Evolutionary conservation across 2,888 invertebrate genomes (phyloP).

Genomic region (Margaritifera margaritifera): DNA sequence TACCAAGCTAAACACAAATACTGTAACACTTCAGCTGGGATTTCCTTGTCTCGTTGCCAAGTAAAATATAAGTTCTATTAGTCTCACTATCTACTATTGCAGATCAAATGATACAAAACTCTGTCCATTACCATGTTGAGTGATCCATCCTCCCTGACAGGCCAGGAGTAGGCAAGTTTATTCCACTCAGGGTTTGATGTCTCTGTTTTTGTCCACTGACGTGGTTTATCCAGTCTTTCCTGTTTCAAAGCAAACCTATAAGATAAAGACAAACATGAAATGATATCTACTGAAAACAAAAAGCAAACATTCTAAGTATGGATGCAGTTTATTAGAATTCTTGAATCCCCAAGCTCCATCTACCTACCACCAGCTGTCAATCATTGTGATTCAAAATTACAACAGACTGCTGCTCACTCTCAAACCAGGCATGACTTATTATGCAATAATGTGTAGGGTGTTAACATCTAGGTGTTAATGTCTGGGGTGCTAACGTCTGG

Average conservation of each 20-base stretch:
- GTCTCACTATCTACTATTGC: neutral
- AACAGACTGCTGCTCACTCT: no score
- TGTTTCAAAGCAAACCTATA: conserved; percentile 72
- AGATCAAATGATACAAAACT: conserved; percentile 3
- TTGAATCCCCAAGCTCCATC: no score
- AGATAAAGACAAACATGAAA: conserved; percentile 1
- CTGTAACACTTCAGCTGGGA: no score
- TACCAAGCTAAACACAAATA: no score
- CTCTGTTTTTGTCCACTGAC: conserved; percentile 72
- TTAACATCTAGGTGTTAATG: no score
- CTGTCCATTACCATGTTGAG: conserved; percentile 62
- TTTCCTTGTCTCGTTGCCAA: neutral
- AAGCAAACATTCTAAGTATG: no score
- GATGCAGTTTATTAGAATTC: neutral
- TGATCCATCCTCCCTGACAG: conserved; percentile 63
- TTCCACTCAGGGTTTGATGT: conserved; percentile 70
- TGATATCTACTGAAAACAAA: neutral
- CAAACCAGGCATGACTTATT: no score
- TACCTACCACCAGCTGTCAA: no score
- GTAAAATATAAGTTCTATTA: neutral
- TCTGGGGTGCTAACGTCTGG: no score
- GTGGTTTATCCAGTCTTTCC: conserved; percentile 69
- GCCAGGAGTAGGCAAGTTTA: conserved; percentile 72
- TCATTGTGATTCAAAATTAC: no score
- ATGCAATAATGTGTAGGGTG: no score